A percentile compares a stretch with the other conserved stretches of the same genome.
Conservation (phyloP, 2,888 invertebrate genomes). For the Geotrupes spiniger region DNA sequence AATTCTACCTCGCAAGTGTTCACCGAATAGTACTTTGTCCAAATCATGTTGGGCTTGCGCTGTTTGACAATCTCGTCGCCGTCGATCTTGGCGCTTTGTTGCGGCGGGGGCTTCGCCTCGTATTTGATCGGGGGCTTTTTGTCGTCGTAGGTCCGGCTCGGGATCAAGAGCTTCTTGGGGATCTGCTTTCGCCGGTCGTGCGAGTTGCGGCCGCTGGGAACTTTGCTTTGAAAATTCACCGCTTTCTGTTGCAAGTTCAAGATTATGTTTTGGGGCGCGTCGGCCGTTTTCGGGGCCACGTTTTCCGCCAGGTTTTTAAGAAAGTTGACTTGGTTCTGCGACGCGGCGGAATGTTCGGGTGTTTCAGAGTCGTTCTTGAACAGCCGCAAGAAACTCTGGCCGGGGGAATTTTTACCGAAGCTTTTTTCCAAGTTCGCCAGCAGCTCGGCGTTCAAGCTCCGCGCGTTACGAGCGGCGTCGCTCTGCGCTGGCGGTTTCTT, state of each 20-base stretch:
- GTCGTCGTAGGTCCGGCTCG: too few relatives aligned
- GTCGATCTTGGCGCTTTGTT: neutral
- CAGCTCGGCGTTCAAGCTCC: too few relatives aligned
- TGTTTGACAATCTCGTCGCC: neutral
- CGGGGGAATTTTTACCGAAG: too few relatives aligned
- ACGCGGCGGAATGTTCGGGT: neutral
- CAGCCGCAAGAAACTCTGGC: neutral
- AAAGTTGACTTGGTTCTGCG: neutral
- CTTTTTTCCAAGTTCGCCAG: too few relatives aligned
- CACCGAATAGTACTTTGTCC: constrained; percentile 42
- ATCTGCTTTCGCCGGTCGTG: too few relatives aligned
- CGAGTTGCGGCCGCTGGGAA: neutral
- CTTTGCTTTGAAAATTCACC: too few relatives aligned
- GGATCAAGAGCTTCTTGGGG: neutral
- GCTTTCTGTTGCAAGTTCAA: too few relatives aligned
- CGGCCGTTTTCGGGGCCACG: neutral
- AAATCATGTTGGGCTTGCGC: constrained; percentile 27
- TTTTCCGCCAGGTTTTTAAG: constrained; percentile 2
- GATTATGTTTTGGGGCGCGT: too few relatives aligned
- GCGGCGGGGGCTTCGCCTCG: neutral
- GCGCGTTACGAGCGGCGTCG: too few relatives aligned
- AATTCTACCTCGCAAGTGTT: constrained; percentile 39
- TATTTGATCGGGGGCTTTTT: too few relatives aligned
- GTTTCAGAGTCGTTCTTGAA: neutral
- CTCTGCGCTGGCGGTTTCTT: too few relatives aligned